phyloP scores from a whole-genome alignment of 2,113 vertebrate species.

The Varanus komodoensis region DNA sequence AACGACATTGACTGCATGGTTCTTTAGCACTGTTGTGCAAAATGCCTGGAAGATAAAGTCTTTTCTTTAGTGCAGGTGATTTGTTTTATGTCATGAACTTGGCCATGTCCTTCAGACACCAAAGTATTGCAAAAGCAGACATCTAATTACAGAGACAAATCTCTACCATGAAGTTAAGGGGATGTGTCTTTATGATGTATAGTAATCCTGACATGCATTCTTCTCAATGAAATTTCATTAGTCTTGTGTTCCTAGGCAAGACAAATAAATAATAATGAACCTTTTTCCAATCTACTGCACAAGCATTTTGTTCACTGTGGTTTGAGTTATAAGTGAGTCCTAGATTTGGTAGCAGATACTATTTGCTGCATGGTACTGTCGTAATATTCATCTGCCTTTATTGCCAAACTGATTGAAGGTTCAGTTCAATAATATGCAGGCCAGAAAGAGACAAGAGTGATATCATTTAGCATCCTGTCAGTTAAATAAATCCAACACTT shows the following conservation, averaged over 20 bases:
- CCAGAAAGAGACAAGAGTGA: slow-evolving; percentile 60
- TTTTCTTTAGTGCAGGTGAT: slow-evolving; percentile 49
- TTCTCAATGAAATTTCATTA: slow-evolving; percentile 55
- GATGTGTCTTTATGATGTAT: slow-evolving; percentile 50
- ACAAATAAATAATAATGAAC: slow-evolving; percentile 69
- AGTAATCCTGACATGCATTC: slow-evolving; percentile 28
- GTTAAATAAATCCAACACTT: slow-evolving; percentile 56
- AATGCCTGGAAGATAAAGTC: slow-evolving; percentile 6
- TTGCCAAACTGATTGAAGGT: slow-evolving; percentile 62
- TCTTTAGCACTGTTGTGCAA: background rate
- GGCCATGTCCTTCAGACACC: slow-evolving; percentile 53
- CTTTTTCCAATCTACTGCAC: slow-evolving; percentile 49
- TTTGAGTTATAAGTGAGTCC: slow-evolving; percentile 56
- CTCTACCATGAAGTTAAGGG: slow-evolving; percentile 44
- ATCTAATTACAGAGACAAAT: slow-evolving; percentile 61
- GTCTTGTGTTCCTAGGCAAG: slow-evolving; percentile 41
- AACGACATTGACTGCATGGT: background rate
- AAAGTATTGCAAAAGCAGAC: slow-evolving; percentile 39
- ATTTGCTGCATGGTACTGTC: slow-evolving; percentile 54
- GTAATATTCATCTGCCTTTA: slow-evolving; percentile 53
- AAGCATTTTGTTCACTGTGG: slow-evolving; percentile 50
- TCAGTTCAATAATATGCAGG: slow-evolving; percentile 68
- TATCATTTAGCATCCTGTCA: slow-evolving; percentile 67
- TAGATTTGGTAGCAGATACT: slow-evolving; percentile 51
- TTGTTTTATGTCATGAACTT: slow-evolving; percentile 50